Percentiles rank a stretch among this genome's conserved stretches.
Evolutionary conservation across 1,140 invertebrate genomes (phyloP).

Genomic region (Ceratosolen fusciceps): DNA sequence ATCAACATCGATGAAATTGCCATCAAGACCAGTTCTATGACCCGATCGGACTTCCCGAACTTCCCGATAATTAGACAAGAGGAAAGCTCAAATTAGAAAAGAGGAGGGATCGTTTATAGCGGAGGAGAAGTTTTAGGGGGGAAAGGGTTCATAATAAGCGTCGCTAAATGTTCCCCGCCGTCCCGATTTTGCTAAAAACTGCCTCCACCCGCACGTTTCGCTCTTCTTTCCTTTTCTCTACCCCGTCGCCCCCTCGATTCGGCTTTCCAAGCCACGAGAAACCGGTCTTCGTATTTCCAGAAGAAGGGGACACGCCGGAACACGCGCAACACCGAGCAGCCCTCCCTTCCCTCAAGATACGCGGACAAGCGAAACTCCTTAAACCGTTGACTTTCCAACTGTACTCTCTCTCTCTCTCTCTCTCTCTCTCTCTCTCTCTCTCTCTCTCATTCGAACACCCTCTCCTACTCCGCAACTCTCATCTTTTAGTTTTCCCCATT

Average conservation of each 20-base stretch:
- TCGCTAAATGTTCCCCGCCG: neutral
- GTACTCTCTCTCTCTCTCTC: neutral
- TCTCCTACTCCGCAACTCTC: neutral
- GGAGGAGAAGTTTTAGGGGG: too few relatives aligned
- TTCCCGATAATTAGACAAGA: too few relatives aligned
- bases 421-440: neutral
- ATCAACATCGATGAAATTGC: neutral
- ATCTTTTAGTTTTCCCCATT: neutral
- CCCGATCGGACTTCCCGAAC: too few relatives aligned
- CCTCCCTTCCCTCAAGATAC: slow-evolving; percentile 20
- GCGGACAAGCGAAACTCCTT: neutral
- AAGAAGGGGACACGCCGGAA: slow-evolving; percentile 38
- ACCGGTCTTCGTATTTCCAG: neutral
- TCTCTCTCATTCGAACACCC: too few relatives aligned
- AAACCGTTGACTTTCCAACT: slow-evolving; percentile 33
- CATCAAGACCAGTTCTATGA: neutral
- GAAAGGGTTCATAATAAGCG: neutral
- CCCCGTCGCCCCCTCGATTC: neutral
- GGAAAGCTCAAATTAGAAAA: too few relatives aligned
- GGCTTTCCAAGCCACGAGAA: neutral
- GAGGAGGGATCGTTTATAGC: too few relatives aligned
- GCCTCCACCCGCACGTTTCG: neutral
- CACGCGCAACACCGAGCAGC: slow-evolving; percentile 39
- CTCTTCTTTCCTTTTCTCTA: neutral
- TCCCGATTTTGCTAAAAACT: neutral